Conservation (phyloP, 2,113 vertebrate species). For the Pseudorhombus dupliciocellatus region DNA sequence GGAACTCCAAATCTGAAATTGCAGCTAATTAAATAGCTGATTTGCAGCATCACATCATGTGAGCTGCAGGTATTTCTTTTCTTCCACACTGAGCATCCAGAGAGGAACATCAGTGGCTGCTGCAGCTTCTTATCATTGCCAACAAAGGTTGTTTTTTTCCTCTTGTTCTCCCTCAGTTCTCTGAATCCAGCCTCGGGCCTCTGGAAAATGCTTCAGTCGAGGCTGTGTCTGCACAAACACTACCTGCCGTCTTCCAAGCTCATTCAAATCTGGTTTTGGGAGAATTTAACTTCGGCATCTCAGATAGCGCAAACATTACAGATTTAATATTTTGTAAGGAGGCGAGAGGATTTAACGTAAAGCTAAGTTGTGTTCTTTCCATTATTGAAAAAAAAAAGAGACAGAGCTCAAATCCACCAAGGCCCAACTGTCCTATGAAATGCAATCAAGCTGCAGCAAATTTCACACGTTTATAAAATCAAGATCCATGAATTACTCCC, state of each 20-base stretch:
- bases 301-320: neutral
- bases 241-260: neutral
- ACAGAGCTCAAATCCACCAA: no score
- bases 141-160: neutral
- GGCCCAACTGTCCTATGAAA: no score
- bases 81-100: neutral
- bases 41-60: neutral
- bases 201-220: slow-evolving; percentile 12
- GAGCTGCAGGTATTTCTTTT: neutral
- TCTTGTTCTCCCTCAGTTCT: neutral
- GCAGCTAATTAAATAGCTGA: neutral
- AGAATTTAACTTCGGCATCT: neutral
- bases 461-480: no score
- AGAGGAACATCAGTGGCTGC: neutral
- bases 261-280: neutral
- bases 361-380: no score
- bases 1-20: neutral
- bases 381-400: no score
- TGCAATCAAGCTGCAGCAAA: no score
- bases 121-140: neutral
- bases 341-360: no score
- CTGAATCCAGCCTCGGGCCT: slow-evolving; percentile 22
- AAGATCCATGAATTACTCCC: no score
- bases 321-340: neutral
- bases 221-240: neutral